Evolutionary conservation across 2,888 invertebrate species (phyloP), one percentile per base, ranked within the genome.

Genomic region (Papilio elwesi): DNA sequence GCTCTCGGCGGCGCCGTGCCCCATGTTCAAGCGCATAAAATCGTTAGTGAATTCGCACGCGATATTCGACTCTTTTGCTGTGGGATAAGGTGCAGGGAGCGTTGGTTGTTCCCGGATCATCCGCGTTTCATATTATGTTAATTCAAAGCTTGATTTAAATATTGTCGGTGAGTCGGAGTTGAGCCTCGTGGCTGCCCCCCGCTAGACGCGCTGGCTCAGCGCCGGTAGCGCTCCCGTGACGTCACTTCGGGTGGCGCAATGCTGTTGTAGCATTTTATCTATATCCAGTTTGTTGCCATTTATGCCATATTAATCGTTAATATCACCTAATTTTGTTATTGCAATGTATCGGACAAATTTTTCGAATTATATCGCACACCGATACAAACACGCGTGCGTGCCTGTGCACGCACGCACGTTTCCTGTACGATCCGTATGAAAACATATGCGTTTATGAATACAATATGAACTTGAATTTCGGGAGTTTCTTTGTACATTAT

Each of bases 131-230:
- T 74, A 70, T 67, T 67, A 74, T 74, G 70, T 62, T 74, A 70
- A 74, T 70, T 70, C 66, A 26, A 66, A 67, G 66, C 15, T 62
- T 66, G 67, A 74, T 74, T 70, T 67, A 70, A 70, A 73, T 73
- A 73, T 73, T 62, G 62, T 66, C 48, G 62, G 53, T 62, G 62
- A 48, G 65, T 43, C 65, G 51, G 48, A 48, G 53, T 52, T 12
- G 47, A 48, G 51, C 26, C 52, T 67, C 15, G 53, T 53, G 49
- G 57, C 38, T 15, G 57, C 49, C 43, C 51, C 55, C 65, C 48
- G 38, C 62, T 70, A 59, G 59, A 51, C 10, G 59, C 62, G 38
- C 68, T 16, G 15, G 43, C 8, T 69, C 47, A 36, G 48, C 53
- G 51, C 51, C 59, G 26, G 38, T 36, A 38, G 16, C 43, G 38